Conservation (phyloP, 2,888 invertebrate genomes). For the Augochlorella aurata region DNA sequence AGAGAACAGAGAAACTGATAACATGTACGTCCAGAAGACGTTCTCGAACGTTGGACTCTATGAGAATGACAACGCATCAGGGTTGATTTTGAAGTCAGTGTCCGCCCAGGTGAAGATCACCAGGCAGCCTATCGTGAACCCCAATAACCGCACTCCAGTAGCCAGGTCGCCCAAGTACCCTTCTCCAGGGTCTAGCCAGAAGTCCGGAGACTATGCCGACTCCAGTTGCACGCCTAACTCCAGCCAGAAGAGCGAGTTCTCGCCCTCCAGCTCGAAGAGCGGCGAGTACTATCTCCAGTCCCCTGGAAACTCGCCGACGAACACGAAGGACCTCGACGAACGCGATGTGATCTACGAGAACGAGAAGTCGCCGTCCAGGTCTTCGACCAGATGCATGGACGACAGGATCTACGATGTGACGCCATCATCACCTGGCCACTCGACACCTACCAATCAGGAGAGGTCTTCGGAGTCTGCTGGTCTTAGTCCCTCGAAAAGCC, state of each 20-base stretch:
- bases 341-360: slow-evolving; percentile 69
- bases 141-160: slow-evolving; percentile 66
- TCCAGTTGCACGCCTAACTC: slow-evolving; percentile 79
- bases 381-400: slow-evolving; percentile 46
- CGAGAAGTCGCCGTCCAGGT: slow-evolving; percentile 36
- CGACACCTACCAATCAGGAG: slow-evolving; percentile 3
- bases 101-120: slow-evolving; percentile 75
- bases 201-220: slow-evolving; percentile 78
- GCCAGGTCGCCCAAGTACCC: slow-evolving; percentile 72
- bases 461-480: slow-evolving; percentile 5
- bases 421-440: slow-evolving; percentile 58
- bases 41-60: slow-evolving; percentile 55
- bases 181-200: slow-evolving; percentile 77
- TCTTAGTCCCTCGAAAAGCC: slow-evolving; percentile 14
- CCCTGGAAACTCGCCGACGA: slow-evolving; percentile 70
- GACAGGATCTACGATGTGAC: slow-evolving; percentile 74
- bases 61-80: slow-evolving; percentile 31
- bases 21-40: slow-evolving; percentile 29
- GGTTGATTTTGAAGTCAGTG: slow-evolving; percentile 69
- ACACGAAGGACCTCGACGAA: slow-evolving; percentile 52
- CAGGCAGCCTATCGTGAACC: slow-evolving; percentile 71
- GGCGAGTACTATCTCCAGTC: slow-evolving; percentile 78
- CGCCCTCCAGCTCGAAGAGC: slow-evolving; percentile 78
- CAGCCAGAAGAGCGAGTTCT: slow-evolving; percentile 79
- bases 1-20: slow-evolving; percentile 15